A percentile compares a stretch with the other conserved stretches of the same genome.
phyloP scores from a whole-genome alignment of 2,797 vertebrate species.

The Anguilla megastoma region DNA sequence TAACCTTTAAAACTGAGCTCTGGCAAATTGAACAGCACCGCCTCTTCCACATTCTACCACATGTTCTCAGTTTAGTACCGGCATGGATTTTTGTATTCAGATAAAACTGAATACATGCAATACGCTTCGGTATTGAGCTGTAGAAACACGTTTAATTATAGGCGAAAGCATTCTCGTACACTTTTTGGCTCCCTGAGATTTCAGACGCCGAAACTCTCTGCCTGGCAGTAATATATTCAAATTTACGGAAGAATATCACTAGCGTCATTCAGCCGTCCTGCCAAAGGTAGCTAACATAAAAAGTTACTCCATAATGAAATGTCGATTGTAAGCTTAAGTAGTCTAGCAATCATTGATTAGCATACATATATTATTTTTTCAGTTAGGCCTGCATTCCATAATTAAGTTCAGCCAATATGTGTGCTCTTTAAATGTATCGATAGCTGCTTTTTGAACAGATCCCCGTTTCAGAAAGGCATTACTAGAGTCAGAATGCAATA shows the following conservation, averaged over 20 bases:
- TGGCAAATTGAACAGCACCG: background rate
- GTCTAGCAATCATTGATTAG: background rate
- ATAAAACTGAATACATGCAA: background rate
- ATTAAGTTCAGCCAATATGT: too few relatives aligned
- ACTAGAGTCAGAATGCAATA: background rate
- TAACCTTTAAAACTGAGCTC: background rate
- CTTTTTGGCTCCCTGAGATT: background rate
- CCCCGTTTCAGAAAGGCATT: background rate
- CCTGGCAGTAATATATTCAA: background rate
- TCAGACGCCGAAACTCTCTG: background rate
- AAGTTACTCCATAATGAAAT: background rate
- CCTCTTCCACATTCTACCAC: background rate
- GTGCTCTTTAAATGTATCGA: too few relatives aligned
- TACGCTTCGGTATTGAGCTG: background rate
- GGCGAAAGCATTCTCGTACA: background rate
- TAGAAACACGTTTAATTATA: background rate
- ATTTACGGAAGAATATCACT: background rate
- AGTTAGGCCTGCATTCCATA: too few relatives aligned
- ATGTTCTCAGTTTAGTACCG: constrained; percentile 8
- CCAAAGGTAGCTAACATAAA: background rate
- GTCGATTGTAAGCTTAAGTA: background rate
- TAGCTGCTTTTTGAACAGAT: background rate
- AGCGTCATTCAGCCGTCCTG: background rate
- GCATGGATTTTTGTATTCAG: background rate
- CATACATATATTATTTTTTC: background rate